These are phyloP conservation scores for Ctenomys sociabilis DNA, from an alignment of 2,113 vertebrate genomes.

Conservation along the genomic window DNA sequence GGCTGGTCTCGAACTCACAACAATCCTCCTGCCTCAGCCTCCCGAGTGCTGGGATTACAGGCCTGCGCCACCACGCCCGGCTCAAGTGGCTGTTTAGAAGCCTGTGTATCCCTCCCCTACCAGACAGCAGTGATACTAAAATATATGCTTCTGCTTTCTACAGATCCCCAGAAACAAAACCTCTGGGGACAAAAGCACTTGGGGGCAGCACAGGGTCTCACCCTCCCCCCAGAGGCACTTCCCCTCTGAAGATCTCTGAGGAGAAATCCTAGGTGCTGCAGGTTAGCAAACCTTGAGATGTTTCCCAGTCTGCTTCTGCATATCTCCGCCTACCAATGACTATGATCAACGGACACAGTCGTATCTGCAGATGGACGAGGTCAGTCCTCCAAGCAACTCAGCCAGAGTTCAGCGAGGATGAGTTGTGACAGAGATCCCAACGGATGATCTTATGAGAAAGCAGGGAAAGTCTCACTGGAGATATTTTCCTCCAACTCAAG, in stretches of 20 bases:
- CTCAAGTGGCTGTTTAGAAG: neutral
- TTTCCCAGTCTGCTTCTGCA: neutral
- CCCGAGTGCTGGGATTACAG: no score
- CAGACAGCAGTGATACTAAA: neutral
- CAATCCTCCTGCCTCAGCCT: no score
- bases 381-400: neutral
- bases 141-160: neutral
- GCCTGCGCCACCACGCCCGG: no score
- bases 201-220: neutral
- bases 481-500: neutral
- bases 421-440: neutral
- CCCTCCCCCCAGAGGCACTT: neutral
- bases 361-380: neutral
- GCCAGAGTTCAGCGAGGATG: neutral
- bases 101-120: rapidly evolving
- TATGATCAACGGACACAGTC: neutral
- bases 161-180: neutral
- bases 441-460: neutral
- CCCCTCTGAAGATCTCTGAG: neutral
- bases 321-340: neutral
- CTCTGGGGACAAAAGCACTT: neutral
- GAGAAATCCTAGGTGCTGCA: rapidly evolving
- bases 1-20: no score
- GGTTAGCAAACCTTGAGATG: neutral
- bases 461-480: neutral